Evolutionary conservation across 2,797 vertebrate genomes (phyloP), one percentile per base, ranked within the genome.

Genomic region (Acestrorhynchus altus): DNA sequence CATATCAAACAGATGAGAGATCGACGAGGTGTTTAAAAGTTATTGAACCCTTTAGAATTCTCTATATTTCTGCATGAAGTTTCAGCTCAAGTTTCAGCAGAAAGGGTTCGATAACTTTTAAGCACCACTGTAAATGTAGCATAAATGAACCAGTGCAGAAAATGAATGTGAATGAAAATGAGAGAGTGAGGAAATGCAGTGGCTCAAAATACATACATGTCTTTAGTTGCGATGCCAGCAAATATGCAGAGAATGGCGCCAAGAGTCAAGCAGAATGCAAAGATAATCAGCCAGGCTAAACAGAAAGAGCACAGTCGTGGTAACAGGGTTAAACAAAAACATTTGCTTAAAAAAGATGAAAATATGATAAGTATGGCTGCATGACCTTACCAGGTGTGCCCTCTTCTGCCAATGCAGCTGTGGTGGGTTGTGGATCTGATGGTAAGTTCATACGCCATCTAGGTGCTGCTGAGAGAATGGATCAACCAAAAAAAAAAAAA

Each of bases 261-360:
- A 22, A 94, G 4, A 18, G 88, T 90, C 16, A 89, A 85, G 40
- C 92, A 54, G 22, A 93, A 90, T 39, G 79, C 88, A 56, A 92
- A 8, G 26, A 95, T 91, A 64, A 94, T 86, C 76, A 93, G 80
- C 94, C 92, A 94, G 12, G 82, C 93, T 94, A 84, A 40, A 75
- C n/a, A 42, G 61, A n/a, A 46, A 13, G 28, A 80, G 24, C 76
- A 31, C 40, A 72, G 16, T 52, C 0, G 8, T 0, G 8, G n/a
- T n/a, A n/a, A 35, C 18, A 60, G 84, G 61, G 67, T 26, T 71
- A 7, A 54, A 73, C 59, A 35, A 11, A 24, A 52, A 61, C 35
- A 22, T 49, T 70, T 54, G 59, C 2, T n/a, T 22, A 64, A 1
- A 51, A 70, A 13, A 74, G n/a, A n/a, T 1, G 0, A 60, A 60